Percentiles rank a stretch among this genome's conserved stretches.
phyloP scores from a whole-genome alignment of 2,888 invertebrate genomes.

The Pemphredon lugubris region DNA sequence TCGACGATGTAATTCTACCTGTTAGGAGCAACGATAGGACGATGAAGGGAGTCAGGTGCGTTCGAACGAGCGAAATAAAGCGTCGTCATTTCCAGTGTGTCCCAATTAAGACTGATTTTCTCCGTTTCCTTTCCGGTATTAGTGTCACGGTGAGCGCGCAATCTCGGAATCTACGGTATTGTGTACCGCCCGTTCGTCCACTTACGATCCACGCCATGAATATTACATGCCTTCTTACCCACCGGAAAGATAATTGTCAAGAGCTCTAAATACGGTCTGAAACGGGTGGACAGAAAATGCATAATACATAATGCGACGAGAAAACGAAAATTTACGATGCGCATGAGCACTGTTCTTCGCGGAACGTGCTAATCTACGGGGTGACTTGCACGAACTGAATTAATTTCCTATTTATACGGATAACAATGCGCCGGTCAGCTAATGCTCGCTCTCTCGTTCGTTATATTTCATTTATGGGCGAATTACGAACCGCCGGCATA shows the following conservation, averaged over 20 bases:
- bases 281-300: constrained; percentile 77
- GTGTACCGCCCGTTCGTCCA: constrained; percentile 73
- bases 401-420: constrained; percentile 22
- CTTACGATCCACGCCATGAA: constrained; percentile 76
- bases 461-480: background rate
- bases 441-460: background rate
- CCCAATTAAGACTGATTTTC: constrained; percentile 79
- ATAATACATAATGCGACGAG: constrained; percentile 77
- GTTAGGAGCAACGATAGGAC: too few relatives aligned
- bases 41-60: constrained; percentile 40
- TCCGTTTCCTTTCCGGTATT: constrained; percentile 78
- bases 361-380: constrained; percentile 49
- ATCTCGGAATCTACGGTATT: constrained; percentile 79
- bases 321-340: constrained; percentile 74
- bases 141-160: constrained; percentile 80
- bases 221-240: constrained; percentile 80
- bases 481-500: too few relatives aligned
- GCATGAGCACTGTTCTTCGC: constrained; percentile 50
- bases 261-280: constrained; percentile 77
- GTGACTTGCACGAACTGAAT: constrained; percentile 43
- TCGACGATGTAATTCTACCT: too few relatives aligned
- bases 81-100: constrained; percentile 71
- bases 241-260: constrained; percentile 81
- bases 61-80: constrained; percentile 59
- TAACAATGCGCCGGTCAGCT: background rate